Percentiles rank a stretch among this genome's conserved stretches.
phyloP scores from a whole-genome alignment of 2,113 vertebrate genomes.

The Setophaga coronata region DNA sequence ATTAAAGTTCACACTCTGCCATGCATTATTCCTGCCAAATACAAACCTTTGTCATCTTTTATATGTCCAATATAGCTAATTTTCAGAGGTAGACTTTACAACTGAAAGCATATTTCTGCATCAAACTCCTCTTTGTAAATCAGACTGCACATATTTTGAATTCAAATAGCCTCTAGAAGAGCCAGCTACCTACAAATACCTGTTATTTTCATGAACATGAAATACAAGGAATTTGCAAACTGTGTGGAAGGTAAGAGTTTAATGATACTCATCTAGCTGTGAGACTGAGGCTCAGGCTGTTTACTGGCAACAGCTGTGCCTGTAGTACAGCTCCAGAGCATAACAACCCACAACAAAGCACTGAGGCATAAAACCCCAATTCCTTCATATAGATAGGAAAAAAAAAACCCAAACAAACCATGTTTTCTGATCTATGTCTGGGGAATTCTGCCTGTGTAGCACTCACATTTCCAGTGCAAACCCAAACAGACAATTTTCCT shows the following conservation, averaged over 20 bases:
- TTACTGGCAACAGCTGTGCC: background rate
- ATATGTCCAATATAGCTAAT: background rate
- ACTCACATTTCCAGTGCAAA: background rate
- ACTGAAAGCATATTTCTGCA: background rate
- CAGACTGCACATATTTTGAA: background rate
- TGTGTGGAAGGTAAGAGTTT: background rate
- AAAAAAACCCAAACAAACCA: background rate
- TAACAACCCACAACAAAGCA: conserved; percentile 5
- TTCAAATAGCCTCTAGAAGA: background rate
- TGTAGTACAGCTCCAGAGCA: background rate
- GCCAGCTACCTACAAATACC: background rate
- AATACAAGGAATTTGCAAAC: background rate
- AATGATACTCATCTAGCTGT: background rate
- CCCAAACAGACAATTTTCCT: background rate
- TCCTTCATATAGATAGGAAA: background rate
- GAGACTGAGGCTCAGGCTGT: background rate
- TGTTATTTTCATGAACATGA: background rate
- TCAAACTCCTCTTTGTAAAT: background rate
- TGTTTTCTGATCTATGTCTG: background rate
- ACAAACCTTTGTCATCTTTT: background rate
- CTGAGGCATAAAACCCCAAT: background rate
- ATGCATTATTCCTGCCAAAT: background rate
- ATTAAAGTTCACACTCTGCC: accelerated
- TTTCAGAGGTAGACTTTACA: background rate
- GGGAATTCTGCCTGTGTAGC: background rate